phyloP scores from a whole-genome alignment of 2,888 invertebrate genomes.

The Hirudinaria manillensis region DNA sequence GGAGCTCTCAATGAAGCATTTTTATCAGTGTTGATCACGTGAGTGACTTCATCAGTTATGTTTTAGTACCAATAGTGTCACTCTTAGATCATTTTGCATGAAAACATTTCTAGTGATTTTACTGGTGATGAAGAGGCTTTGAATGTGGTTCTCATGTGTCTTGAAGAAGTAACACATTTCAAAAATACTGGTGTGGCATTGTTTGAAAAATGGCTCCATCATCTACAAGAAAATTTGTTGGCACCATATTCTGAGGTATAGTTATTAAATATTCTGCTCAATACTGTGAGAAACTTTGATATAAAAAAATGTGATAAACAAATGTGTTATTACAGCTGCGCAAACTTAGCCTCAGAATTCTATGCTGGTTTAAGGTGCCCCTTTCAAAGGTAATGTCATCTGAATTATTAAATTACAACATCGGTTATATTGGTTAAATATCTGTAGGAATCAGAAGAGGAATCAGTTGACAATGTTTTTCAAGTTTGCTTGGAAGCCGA shows the following conservation, averaged over 20 bases:
- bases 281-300: neutral
- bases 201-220: slow-evolving; percentile 56
- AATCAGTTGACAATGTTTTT: slow-evolving; percentile 58
- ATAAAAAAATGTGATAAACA: too few relatives aligned
- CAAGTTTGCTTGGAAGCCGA: slow-evolving; percentile 66
- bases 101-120: slow-evolving; percentile 41
- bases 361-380: too few relatives aligned
- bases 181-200: slow-evolving; percentile 38
- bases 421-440: neutral
- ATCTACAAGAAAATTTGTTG: slow-evolving; percentile 62
- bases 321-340: too few relatives aligned
- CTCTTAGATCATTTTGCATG: neutral
- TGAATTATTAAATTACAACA: neutral
- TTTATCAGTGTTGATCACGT: neutral
- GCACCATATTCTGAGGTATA: slow-evolving; percentile 66
- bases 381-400: too few relatives aligned
- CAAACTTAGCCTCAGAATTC: too few relatives aligned
- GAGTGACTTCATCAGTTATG: neutral
- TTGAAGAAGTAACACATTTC: slow-evolving; percentile 37
- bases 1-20: neutral
- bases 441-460: neutral
- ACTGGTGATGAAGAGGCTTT: slow-evolving; percentile 43
- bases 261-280: slow-evolving; percentile 5
- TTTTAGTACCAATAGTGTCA: too few relatives aligned
- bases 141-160: slow-evolving; percentile 47